Conservation (phyloP, 1,140 invertebrate genomes). For the Monochamus saltuarius region DNA sequence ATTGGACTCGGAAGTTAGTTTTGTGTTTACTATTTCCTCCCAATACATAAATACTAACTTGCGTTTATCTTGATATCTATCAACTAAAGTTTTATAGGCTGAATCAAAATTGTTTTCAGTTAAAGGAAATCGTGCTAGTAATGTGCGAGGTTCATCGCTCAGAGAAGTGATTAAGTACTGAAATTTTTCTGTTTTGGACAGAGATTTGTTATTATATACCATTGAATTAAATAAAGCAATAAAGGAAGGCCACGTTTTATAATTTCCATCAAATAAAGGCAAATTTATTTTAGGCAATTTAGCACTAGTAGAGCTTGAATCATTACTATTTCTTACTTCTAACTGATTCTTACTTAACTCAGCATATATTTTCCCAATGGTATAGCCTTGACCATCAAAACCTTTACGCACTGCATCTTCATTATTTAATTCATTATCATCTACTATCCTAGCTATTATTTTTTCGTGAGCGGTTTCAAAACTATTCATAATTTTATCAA, state of each 20-base stretch:
- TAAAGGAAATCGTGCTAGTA: slow-evolving; percentile 25
- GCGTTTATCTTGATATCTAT: slow-evolving; percentile 34
- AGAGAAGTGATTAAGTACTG: slow-evolving; percentile 31
- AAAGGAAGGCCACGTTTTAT: slow-evolving; percentile 7
- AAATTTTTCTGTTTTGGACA: slow-evolving; percentile 16
- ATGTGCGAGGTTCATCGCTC: slow-evolving; percentile 20
- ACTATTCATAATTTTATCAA: background rate
- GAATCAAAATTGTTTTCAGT: slow-evolving; percentile 31
- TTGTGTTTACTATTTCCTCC: slow-evolving; percentile 15
- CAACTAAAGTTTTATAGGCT: slow-evolving; percentile 30
- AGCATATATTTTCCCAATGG: too few relatives aligned
- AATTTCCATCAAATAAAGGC: slow-evolving; percentile 5
- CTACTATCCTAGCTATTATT: background rate
- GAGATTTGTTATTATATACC: slow-evolving; percentile 11
- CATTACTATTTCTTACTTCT: too few relatives aligned
- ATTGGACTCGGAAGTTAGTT: slow-evolving; percentile 26
- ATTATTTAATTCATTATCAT: background rate
- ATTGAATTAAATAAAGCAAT: slow-evolving; percentile 11
- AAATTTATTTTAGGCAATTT: slow-evolving; percentile 17
- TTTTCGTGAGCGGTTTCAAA: background rate
- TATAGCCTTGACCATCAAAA: background rate
- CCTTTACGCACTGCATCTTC: background rate
- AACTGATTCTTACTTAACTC: too few relatives aligned
- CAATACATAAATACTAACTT: slow-evolving; percentile 27
- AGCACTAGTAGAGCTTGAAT: background rate